These are phyloP conservation scores for Chascanopsetta lugubris DNA, from an alignment of 2,113 vertebrate genomes.

Conservation along the genomic window DNA sequence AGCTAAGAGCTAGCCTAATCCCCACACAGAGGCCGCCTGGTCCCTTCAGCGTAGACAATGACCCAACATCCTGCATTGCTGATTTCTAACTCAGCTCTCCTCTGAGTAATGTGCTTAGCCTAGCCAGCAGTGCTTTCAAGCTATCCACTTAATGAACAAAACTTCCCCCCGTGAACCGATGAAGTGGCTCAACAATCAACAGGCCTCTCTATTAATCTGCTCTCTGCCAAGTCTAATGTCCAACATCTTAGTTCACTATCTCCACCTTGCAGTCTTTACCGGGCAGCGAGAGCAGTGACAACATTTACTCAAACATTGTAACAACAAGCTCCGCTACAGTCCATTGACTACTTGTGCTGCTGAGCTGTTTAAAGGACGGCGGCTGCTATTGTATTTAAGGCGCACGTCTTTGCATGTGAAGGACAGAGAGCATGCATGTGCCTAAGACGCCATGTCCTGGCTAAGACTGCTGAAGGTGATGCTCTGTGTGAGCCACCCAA, in stretches of 20 bases:
- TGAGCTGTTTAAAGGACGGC: conserved; percentile 30
- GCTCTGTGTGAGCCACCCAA: too few species aligned
- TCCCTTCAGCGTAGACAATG: conserved; percentile 76
- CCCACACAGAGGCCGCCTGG: conserved; percentile 66
- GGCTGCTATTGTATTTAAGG: conserved; percentile 32
- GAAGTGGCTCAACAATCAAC: conserved; percentile 1
- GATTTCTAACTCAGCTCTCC: conserved; percentile 81
- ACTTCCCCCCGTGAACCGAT: conserved; percentile 1
- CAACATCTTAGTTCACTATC: neutral
- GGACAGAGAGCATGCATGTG: neutral
- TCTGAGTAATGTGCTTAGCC: conserved; percentile 56
- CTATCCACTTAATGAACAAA: conserved; percentile 19
- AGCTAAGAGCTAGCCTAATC: conserved; percentile 75
- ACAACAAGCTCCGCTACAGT: neutral
- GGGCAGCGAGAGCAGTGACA: neutral
- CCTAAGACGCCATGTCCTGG: neutral
- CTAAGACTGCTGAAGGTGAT: neutral
- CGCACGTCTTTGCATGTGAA: conserved; percentile 16
- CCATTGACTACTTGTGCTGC: conserved; percentile 1
- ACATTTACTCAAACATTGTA: conserved; percentile 1
- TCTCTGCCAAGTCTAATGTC: neutral
- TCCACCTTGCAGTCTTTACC: neutral
- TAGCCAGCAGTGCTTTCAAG: conserved; percentile 10
- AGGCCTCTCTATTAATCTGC: neutral
- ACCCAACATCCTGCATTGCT: conserved; percentile 78